These are phyloP conservation scores for Premnoplex brunnescens DNA, from an alignment of 2,797 vertebrate species.

Conservation along the genomic window DNA sequence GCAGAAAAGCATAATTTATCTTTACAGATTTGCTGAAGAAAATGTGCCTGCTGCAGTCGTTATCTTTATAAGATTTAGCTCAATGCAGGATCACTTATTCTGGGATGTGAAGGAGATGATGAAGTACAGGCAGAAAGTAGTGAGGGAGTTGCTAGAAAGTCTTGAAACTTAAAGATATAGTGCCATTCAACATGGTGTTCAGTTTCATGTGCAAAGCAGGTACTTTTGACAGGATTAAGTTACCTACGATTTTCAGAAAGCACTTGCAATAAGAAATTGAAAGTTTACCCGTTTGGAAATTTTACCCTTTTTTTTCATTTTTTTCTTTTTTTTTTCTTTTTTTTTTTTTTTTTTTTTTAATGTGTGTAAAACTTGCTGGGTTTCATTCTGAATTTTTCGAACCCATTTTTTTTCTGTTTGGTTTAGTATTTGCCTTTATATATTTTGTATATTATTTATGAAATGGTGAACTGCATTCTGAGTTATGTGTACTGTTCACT, in stretches of 20 bases:
- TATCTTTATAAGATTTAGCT: background rate
- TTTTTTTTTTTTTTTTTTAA: background rate
- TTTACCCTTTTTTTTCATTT: no score
- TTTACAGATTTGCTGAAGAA: background rate
- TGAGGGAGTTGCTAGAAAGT: background rate
- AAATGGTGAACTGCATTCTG: background rate
- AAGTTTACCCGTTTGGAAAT: background rate
- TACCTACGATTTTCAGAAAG: background rate
- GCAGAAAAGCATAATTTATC: background rate
- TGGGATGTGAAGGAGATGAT: background rate
- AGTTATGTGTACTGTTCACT: background rate
- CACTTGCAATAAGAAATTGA: background rate
- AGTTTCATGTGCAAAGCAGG: background rate
- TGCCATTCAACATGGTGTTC: background rate
- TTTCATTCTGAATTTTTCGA: background rate
- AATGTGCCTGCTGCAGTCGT: background rate
- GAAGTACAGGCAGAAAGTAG: background rate
- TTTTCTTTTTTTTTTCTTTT: background rate
- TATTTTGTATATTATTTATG: background rate
- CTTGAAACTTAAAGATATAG: background rate
- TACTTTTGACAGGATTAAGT: background rate
- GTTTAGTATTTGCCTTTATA: background rate
- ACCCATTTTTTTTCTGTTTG: background rate
- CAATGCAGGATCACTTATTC: background rate
- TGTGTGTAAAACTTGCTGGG: rapidly evolving